These are phyloP conservation scores for Amphipoea oculea DNA, from an alignment of 2,888 invertebrate species.

Conservation along the genomic window DNA sequence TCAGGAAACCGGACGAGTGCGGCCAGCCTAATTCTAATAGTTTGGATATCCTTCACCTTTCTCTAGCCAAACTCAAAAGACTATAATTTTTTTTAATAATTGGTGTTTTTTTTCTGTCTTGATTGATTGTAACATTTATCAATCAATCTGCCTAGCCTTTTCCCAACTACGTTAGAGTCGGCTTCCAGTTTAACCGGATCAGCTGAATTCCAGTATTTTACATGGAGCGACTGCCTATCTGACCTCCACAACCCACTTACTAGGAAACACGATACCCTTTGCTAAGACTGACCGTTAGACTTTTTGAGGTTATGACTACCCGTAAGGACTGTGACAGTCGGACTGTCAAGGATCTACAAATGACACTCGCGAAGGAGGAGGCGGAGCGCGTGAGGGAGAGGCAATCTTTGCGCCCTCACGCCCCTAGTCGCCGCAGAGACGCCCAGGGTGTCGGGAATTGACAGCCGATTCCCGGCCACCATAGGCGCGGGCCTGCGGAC, in stretches of 20 bases:
- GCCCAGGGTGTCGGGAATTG: no score
- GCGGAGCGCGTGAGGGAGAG: no score
- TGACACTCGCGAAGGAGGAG: no score
- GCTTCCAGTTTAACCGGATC: no score
- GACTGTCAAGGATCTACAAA: background rate
- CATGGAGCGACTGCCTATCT: background rate
- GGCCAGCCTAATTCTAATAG: background rate
- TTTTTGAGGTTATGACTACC: background rate
- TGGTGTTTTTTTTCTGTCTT: background rate
- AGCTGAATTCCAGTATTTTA: no score
- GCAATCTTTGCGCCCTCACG: no score
- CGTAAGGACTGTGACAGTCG: background rate
- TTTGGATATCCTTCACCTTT: background rate
- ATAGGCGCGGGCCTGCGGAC: no score
- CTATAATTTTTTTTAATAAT: no score
- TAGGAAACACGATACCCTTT: background rate
- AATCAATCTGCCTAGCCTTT: background rate
- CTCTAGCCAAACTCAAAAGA: background rate
- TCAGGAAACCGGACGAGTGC: no score
- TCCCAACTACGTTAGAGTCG: background rate
- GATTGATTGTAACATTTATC: background rate
- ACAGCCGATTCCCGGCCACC: no score
- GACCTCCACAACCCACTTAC: background rate
- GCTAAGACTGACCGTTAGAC: background rate
- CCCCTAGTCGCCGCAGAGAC: no score